Evolutionary conservation across 2,888 invertebrate species (phyloP).

Genomic region (Drosophila hawaiiensis): DNA sequence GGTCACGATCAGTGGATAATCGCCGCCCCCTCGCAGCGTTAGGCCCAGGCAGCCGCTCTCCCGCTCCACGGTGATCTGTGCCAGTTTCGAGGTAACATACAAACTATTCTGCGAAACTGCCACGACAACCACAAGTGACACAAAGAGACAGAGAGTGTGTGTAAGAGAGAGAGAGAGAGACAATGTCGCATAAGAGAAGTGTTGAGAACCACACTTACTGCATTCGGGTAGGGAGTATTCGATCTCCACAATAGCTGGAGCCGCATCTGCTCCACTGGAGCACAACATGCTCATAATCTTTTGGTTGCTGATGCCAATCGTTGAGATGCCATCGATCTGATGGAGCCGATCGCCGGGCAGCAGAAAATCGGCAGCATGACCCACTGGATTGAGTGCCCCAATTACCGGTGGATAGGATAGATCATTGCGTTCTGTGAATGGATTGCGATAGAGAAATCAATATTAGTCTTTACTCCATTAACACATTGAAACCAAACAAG

Average conservation of each 20-base stretch:
- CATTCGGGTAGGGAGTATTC: constrained; percentile 93
- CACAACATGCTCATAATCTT: constrained; percentile 90
- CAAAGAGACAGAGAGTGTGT: background rate
- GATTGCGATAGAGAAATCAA: constrained; percentile 10
- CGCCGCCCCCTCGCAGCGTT: constrained; percentile 93
- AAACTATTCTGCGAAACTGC: constrained; percentile 90
- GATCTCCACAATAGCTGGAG: constrained; percentile 91
- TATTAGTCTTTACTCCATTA: constrained; percentile 18
- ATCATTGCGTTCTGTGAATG: constrained; percentile 83
- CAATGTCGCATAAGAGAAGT: background rate
- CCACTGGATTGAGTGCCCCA: constrained; percentile 84
- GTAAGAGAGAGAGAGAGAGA: background rate
- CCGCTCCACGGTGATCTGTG: constrained; percentile 92
- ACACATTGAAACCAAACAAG: constrained; percentile 14
- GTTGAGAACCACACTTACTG: constrained; percentile 87
- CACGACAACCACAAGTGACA: background rate
- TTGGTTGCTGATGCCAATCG: constrained; percentile 90
- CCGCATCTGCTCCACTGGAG: constrained; percentile 86
- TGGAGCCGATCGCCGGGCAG: constrained; percentile 92
- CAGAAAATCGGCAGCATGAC: constrained; percentile 89
- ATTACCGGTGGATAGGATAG: constrained; percentile 85
- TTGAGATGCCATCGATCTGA: constrained; percentile 93
- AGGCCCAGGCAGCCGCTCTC: constrained; percentile 94
- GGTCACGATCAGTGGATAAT: constrained; percentile 94
- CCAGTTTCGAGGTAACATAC: constrained; percentile 91